Percentiles rank a stretch among this genome's conserved stretches.
phyloP scores from a whole-genome alignment of 2,888 invertebrate species.

The Carpatolechia fugitivella region DNA sequence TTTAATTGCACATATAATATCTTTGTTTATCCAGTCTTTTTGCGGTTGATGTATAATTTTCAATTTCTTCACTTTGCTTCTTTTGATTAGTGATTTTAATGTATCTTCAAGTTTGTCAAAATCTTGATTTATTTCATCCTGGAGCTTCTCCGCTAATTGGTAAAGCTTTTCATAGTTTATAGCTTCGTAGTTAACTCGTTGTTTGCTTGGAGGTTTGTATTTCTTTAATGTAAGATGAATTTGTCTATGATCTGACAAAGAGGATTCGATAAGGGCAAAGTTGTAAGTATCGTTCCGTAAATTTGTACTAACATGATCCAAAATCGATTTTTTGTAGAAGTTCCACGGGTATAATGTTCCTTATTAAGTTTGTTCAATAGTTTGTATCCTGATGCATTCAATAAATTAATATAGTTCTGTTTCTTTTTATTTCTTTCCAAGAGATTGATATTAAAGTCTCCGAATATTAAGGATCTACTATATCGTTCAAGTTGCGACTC shows the following conservation, averaged over 20 bases:
- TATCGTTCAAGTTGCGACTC: conserved; percentile 21
- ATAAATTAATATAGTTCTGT: conserved; percentile 6
- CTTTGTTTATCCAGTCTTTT: conserved; percentile 15
- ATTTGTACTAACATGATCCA: conserved; percentile 23
- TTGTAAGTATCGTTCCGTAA: conserved; percentile 19
- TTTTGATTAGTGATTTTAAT: neutral
- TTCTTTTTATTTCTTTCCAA: conserved; percentile 14
- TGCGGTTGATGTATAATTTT: conserved; percentile 17
- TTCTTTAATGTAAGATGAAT: conserved; percentile 22
- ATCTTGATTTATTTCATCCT: neutral
- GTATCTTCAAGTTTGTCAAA: neutral
- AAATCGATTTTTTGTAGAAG: conserved; percentile 19
- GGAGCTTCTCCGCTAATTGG: conserved; percentile 6
- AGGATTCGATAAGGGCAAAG: conserved; percentile 1
- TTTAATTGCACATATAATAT: neutral
- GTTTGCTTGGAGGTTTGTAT: conserved; percentile 17
- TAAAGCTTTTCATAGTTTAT: conserved; percentile 19
- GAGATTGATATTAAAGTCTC: conserved; percentile 26
- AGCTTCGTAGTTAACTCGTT: conserved; percentile 15
- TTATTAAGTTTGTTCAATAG: conserved; percentile 21
- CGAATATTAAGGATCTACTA: conserved; percentile 24
- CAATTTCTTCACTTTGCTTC: conserved; percentile 4
- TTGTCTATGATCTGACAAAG: conserved; percentile 23
- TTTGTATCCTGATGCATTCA: conserved; percentile 19
- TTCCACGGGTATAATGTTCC: conserved; percentile 20